Evolutionary conservation across 2,797 vertebrate genomes (phyloP).

Genomic region (Schizothorax lantsangensis): DNA sequence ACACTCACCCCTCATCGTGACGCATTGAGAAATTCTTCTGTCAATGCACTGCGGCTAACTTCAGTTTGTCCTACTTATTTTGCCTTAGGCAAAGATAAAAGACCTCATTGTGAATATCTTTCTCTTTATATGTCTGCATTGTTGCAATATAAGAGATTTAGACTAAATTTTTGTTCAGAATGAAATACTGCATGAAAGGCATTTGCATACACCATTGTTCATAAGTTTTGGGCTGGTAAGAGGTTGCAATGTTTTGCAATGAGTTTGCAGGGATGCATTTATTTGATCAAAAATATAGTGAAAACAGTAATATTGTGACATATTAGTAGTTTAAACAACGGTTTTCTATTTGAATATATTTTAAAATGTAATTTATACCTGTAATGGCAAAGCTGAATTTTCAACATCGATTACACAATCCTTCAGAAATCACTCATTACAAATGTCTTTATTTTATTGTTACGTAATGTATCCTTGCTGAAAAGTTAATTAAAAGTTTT

Average conservation of each 20-base stretch:
- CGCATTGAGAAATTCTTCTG: background rate
- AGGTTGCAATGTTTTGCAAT: background rate
- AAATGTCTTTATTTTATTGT: background rate
- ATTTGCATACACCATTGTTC: background rate
- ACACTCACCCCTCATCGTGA: background rate
- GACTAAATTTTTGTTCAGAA: background rate
- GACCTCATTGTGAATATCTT: background rate
- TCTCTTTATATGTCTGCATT: slow-evolving; percentile 3
- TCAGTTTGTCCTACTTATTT: background rate
- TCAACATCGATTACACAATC: background rate
- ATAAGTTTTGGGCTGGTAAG: background rate
- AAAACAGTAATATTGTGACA: background rate
- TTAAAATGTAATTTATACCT: background rate
- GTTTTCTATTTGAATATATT: background rate
- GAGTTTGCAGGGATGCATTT: background rate
- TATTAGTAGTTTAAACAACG: background rate
- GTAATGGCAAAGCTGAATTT: background rate
- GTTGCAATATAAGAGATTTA: background rate
- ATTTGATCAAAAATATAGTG: background rate
- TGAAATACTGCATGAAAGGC: background rate
- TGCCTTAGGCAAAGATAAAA: background rate
- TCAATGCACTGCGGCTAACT: background rate
- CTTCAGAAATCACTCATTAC: background rate
- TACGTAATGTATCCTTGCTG: background rate
- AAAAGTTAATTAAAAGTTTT: background rate